Conservation (phyloP, 2,113 vertebrate species). For the Synodontis membranacea region DNA sequence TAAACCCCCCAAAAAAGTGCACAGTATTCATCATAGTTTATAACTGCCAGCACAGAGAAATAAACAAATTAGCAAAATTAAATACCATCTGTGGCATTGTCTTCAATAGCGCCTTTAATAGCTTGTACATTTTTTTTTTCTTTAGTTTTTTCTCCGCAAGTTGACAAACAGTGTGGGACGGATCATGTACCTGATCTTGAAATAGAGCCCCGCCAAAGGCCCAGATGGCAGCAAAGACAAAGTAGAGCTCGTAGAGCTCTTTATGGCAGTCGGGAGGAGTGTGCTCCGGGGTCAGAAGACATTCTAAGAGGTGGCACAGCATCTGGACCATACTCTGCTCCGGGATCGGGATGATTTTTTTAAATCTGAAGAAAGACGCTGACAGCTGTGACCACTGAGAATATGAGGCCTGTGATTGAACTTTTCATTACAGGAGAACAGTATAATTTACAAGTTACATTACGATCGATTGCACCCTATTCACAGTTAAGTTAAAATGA, state of each 20-base stretch:
- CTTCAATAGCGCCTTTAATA: background rate
- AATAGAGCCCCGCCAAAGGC: conserved; percentile 90
- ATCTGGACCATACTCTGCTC: conserved; percentile 93
- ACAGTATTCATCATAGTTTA: conserved; percentile 1
- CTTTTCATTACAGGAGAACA: background rate
- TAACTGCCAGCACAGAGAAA: conserved; percentile 20
- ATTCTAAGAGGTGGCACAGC: conserved; percentile 89
- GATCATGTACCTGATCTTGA: conserved; percentile 86
- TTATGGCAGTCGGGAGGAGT: conserved; percentile 84
- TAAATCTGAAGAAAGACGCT: conserved; percentile 77
- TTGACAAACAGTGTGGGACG: background rate
- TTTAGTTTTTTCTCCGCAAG: background rate
- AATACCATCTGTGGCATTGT: conserved; percentile 20
- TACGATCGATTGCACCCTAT: background rate
- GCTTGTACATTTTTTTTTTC: background rate
- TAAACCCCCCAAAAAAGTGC: background rate
- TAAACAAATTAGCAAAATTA: conserved; percentile 27
- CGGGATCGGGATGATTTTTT: conserved; percentile 89
- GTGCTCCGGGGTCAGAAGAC: conserved; percentile 84
- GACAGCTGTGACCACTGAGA: background rate
- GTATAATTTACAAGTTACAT: background rate
- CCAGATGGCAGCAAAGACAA: conserved; percentile 92
- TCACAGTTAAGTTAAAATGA: background rate
- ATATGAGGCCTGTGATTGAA: background rate
- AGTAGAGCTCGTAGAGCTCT: conserved; percentile 93